phyloP scores from a whole-genome alignment of 30 jellyfish, hydroid and myxozoan species.

The Hydractinia symbiolongicarpus region DNA sequence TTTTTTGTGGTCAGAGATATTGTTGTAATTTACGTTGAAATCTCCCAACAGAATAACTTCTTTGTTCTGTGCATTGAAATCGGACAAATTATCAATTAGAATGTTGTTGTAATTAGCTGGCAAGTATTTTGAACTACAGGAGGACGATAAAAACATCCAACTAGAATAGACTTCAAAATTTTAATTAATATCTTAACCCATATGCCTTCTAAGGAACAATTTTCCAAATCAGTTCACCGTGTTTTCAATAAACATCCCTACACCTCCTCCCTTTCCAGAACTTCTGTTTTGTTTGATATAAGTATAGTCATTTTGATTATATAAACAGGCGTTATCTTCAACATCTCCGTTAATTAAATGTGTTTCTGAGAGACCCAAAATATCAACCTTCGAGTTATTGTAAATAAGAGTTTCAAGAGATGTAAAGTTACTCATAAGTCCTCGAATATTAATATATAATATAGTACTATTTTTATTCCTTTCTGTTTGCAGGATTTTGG shows the following conservation, averaged over 20 bases:
- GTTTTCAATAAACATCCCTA: conserved; percentile 31
- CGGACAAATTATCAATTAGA: conserved; percentile 27
- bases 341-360: no score
- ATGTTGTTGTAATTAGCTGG: conserved; percentile 29
- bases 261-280: conserved; percentile 40
- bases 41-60: conserved; percentile 42
- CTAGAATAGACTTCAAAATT: conserved; percentile 26
- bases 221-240: conserved; percentile 33
- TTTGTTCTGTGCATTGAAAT: conserved; percentile 32
- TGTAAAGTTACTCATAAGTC: no score
- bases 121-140: conserved; percentile 43
- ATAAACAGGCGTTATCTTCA: no score
- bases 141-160: conserved; percentile 37
- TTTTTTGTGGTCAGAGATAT: conserved; percentile 28
- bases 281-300: conserved; percentile 1
- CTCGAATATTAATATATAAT: no score
- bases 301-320: no score
- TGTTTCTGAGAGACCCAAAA: no score
- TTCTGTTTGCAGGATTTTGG: no score
- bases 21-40: conserved; percentile 25
- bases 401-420: no score
- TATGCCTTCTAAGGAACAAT: conserved; percentile 12
- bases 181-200: conserved; percentile 32
- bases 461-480: no score
- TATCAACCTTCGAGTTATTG: no score